Evolutionary conservation across 35 echinoderm and acorn worm genomes (phyloP).

Genomic region (Apostichopus japonicus): DNA sequence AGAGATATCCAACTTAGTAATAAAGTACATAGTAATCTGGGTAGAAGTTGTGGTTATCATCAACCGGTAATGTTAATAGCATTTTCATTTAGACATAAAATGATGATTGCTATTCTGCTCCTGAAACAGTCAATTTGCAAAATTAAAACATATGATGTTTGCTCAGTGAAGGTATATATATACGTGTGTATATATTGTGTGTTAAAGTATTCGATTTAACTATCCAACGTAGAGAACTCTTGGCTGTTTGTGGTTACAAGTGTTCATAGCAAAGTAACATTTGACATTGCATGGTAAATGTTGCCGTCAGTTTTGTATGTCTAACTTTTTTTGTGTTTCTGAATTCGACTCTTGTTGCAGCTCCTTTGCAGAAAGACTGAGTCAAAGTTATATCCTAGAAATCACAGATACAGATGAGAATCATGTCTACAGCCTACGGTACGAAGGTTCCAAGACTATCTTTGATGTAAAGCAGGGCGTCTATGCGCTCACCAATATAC

Average conservation of each 20-base stretch:
- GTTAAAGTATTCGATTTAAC: too few relatives aligned
- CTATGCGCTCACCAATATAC: slow-evolving; percentile 73
- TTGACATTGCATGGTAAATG: not conserved
- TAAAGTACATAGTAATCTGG: too few relatives aligned
- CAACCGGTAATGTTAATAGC: too few relatives aligned
- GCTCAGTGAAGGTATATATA: too few relatives aligned
- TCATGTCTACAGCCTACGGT: slow-evolving; percentile 69
- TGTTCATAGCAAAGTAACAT: too few relatives aligned
- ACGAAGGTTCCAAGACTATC: slow-evolving; percentile 86
- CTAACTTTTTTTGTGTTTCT: not conserved
- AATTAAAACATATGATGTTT: too few relatives aligned
- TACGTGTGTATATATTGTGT: too few relatives aligned
- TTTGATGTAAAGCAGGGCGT: slow-evolving; percentile 88
- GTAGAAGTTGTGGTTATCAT: too few relatives aligned
- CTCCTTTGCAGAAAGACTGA: slow-evolving; percentile 66
- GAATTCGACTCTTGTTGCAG: not conserved
- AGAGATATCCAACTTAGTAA: too few relatives aligned
- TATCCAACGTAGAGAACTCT: not conserved
- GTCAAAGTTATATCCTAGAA: slow-evolving; percentile 60
- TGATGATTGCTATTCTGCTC: too few relatives aligned
- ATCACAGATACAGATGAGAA: slow-evolving; percentile 73
- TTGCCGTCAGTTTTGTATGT: not conserved
- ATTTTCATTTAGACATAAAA: too few relatives aligned
- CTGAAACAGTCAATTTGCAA: too few relatives aligned
- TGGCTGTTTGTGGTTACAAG: not conserved